Percentiles rank a stretch among this genome's conserved stretches.
phyloP scores from a whole-genome alignment of 2,797 vertebrate species.

The Ambastaia sidthimunki region DNA sequence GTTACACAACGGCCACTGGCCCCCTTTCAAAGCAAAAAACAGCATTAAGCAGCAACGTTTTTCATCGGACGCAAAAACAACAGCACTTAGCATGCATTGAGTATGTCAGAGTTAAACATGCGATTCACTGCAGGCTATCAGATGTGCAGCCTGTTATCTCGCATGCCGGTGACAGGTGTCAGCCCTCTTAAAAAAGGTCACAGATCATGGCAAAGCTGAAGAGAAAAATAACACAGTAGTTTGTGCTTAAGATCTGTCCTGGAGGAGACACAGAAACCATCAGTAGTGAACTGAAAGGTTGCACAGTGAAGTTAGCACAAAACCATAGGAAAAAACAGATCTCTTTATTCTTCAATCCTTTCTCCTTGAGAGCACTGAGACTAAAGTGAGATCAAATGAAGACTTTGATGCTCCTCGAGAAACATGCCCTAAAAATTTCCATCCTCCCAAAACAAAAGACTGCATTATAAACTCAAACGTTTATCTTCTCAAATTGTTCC shows the following conservation, averaged over 20 bases:
- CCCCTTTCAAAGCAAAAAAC: background rate
- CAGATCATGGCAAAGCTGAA: background rate
- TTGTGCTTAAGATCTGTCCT: background rate
- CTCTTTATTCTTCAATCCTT: background rate
- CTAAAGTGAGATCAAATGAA: background rate
- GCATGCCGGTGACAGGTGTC: slow-evolving; percentile 21
- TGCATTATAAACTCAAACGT: too few relatives aligned
- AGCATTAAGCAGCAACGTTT: background rate
- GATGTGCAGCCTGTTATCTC: slow-evolving; percentile 27
- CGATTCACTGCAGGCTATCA: slow-evolving; percentile 4
- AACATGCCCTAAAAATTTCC: too few relatives aligned
- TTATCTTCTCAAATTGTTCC: too few relatives aligned
- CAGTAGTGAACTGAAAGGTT: slow-evolving; percentile 14
- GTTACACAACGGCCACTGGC: slow-evolving; percentile 13
- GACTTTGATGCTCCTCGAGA: background rate
- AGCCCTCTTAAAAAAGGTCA: slow-evolving; percentile 9
- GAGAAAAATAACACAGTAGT: background rate
- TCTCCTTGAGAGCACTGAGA: background rate
- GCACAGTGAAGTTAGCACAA: background rate
- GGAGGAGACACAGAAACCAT: background rate
- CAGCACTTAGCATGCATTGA: background rate
- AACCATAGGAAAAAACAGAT: slow-evolving; percentile 12
- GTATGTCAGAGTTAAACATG: slow-evolving; percentile 28
- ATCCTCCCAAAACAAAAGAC: too few relatives aligned
- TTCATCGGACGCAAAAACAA: background rate